These are phyloP conservation scores for Patagioenas fasciata DNA, from an alignment of 2,113 vertebrate genomes.

Conservation along the genomic window DNA sequence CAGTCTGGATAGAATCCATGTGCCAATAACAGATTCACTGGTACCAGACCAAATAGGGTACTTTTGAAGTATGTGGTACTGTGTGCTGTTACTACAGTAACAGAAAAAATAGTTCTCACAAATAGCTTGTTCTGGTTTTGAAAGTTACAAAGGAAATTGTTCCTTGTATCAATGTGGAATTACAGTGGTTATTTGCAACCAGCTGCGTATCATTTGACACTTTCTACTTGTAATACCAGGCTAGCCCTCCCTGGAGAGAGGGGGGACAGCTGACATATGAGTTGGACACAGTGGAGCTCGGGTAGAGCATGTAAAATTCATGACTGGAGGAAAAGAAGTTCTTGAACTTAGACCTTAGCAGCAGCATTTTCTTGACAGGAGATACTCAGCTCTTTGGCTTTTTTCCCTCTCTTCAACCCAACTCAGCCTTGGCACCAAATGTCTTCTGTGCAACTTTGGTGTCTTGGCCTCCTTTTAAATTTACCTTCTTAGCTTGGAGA, in stretches of 20 bases:
- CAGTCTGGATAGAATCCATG: neutral
- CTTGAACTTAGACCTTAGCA: neutral
- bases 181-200: neutral
- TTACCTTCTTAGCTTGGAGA: neutral
- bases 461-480: neutral
- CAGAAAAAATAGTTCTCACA: neutral
- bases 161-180: neutral
- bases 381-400: neutral
- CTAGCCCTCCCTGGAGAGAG: neutral
- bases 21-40: neutral
- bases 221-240: neutral
- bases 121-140: neutral
- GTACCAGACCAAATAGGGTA: neutral
- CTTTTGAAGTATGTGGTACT: neutral
- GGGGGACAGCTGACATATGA: neutral
- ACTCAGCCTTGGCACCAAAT: neutral
- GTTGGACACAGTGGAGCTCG: neutral
- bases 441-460: neutral
- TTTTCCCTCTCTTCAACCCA: neutral
- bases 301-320: neutral
- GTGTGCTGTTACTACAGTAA: neutral
- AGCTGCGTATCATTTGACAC: neutral
- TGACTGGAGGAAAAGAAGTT: neutral
- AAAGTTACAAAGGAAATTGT: neutral
- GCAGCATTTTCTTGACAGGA: neutral